Evolutionary conservation across 2,797 vertebrate genomes (phyloP), one percentile per base, ranked within the genome.

Genomic region (Myotis findleyi): DNA sequence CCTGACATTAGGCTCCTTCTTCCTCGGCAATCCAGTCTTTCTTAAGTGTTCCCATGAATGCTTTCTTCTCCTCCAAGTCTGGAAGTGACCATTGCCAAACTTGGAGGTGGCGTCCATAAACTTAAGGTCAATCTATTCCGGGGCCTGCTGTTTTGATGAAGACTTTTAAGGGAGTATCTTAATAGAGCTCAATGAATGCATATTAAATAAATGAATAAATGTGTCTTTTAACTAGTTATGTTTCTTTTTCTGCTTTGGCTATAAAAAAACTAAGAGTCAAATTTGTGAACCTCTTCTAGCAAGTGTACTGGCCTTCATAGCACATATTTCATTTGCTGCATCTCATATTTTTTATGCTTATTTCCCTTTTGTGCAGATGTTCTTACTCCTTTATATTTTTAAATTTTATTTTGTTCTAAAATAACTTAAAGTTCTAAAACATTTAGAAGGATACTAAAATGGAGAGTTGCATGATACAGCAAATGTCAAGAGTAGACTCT

Each of bases 131-230:
- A 47, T 47, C 44, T 47, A 47, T 10, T 47, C 44, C 3, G 11
- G 44, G 44, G 44, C 44, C 12, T 47, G 44, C 44, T 10, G 12
- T 47, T 47, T 47, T 47, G 4, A 12, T 12, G 44, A 47, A 47
- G 44, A 47, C 10, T 47, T 47, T 47, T 47, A 82, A 87, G 20
- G 30, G 6, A 87, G 9, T 57, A 59, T 51, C 27, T 86, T 91
- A 47, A 59, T 69, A 75, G 8, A 62, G 11, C 25, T 64, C 44
- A 87, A n/a, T 64, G 18, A 83, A 76, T 64, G 44, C 7, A 38
- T 88, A 30, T 81, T 75, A 87, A 82, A 59, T 36, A 87, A 57
- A 51, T 82, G 84, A 82, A 84, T 38, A 69, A 68, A 38, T 71
- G 7, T 71, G 5, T 69, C 30, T 68, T 93, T 77, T 51, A 75